Base-by-base conservation (phyloP, 37 sponge, comb jelly and placozoan species). In the Mnemiopsis leidyi region DNA sequence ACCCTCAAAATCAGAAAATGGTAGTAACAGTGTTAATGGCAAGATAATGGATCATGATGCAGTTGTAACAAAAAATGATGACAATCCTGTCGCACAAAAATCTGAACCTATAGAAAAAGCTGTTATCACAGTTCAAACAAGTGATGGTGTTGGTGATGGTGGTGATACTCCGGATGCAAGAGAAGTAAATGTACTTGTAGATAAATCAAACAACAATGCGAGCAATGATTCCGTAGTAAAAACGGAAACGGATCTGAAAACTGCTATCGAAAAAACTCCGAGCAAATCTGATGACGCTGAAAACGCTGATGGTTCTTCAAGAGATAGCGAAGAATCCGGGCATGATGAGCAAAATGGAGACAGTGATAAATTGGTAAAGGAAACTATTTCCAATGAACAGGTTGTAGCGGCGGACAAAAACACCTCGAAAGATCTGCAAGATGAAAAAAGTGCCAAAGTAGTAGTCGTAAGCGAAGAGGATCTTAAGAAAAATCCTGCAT, bases 401-500 rank as follows among this genome's bases (percentile, higher is more conserved):
- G n/a, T n/a, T n/a, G n/a, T n/a, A n/a, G n/a, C n/a, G n/a, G n/a
- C n/a, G n/a, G n/a, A n/a, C n/a, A n/a, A n/a, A n/a, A n/a, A n/a
- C n/a, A n/a, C n/a, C n/a, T n/a, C n/a, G n/a, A n/a, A n/a, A n/a
- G n/a, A n/a, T n/a, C n/a, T n/a, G n/a, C n/a, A n/a, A n/a, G n/a
- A n/a, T n/a, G n/a, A 67, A 20, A 67, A 67, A 20, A 67, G 18
- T 67, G 20, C 68, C 18, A 20, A 71, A 71, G 30, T 29, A 7
- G 75, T 28, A 28, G 3, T 18, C 23, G 90, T 85, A 5, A 85
- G 90, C 35, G 90, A 85, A 25, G 24, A 85, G 2, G 90, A 85
- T 39, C 48, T 85, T 2, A 85, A 40, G 30, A 33, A 38, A 3
- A 40, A 85, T 39, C 90, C 90, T 39, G 61, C 90, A 38, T 85